Percentiles rank a stretch among this genome's conserved stretches.
Evolutionary conservation across 2,888 invertebrate species (phyloP).

Genomic region (Callyntrura guangdongensis): DNA sequence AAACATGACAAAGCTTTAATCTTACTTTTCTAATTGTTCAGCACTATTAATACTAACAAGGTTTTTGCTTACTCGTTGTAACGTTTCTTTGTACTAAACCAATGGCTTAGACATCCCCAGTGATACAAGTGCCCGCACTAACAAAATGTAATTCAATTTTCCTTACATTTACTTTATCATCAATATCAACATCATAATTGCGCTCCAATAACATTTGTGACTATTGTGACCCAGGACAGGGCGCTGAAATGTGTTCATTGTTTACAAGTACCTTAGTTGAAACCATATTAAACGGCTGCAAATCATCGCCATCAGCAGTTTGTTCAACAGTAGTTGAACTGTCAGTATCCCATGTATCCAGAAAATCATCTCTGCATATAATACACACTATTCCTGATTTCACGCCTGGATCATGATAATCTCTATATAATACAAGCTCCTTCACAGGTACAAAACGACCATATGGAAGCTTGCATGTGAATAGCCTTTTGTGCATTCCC

Average conservation of each 20-base stretch:
- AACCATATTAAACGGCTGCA: conserved; percentile 74
- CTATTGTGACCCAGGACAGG: no score
- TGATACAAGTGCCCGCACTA: conserved; percentile 82
- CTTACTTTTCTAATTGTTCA: background rate
- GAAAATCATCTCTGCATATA: conserved; percentile 82
- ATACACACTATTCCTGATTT: conserved; percentile 82
- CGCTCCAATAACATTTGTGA: no score
- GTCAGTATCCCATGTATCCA: conserved; percentile 78
- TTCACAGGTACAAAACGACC: conserved; percentile 82
- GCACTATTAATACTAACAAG: background rate
- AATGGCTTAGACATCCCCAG: conserved; percentile 76
- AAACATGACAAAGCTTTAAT: background rate
- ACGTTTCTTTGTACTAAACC: conserved; percentile 81
- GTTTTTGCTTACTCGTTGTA: conserved; percentile 60
- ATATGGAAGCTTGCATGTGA: conserved; percentile 80
- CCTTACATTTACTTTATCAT: no score
- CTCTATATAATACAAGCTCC: conserved; percentile 80
- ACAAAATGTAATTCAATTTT: background rate
- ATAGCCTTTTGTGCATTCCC: conserved; percentile 77
- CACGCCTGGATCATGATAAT: conserved; percentile 79
- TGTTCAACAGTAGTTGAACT: background rate
- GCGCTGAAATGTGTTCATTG: no score
- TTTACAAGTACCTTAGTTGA: conserved; percentile 65
- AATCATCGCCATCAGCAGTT: background rate
- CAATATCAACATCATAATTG: no score